These are phyloP conservation scores for Lasioglossum marginatum DNA, from an alignment of 2,888 invertebrate genomes.

Conservation along the genomic window DNA sequence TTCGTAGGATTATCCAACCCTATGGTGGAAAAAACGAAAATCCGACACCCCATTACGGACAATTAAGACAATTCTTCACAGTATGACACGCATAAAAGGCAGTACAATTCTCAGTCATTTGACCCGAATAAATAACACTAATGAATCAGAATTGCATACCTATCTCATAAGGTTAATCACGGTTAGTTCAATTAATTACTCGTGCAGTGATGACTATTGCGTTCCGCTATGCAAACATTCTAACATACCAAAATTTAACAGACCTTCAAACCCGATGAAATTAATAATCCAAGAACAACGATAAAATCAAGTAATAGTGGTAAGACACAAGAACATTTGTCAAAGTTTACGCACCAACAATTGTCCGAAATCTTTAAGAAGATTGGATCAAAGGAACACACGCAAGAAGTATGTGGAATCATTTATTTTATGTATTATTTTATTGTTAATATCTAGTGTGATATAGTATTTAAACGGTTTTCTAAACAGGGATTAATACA, in stretches of 20 bases:
- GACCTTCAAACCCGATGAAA: slow-evolving; percentile 85
- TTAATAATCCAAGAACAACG: slow-evolving; percentile 75
- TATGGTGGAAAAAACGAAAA: slow-evolving; percentile 94
- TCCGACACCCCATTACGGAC: slow-evolving; percentile 96
- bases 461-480: slow-evolving; percentile 11
- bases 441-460: not conserved
- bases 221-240: not conserved
- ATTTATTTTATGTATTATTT: not conserved
- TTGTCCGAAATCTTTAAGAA: slow-evolving; percentile 95
- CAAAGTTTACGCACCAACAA: slow-evolving; percentile 93
- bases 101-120: slow-evolving; percentile 92
- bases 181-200: slow-evolving; percentile 84
- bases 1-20: slow-evolving; percentile 90
- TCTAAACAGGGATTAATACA: slow-evolving; percentile 89
- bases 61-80: slow-evolving; percentile 96
- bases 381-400: slow-evolving; percentile 95
- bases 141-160: slow-evolving; percentile 93
- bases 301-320: slow-evolving; percentile 75
- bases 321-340: slow-evolving; percentile 86
- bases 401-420: slow-evolving; percentile 85
- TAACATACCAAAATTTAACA: slow-evolving; percentile 69
- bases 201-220: not conserved
- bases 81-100: slow-evolving; percentile 95
- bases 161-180: slow-evolving; percentile 93
- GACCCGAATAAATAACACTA: slow-evolving; percentile 90